Evolutionary conservation across 2,113 vertebrate species (phyloP), one percentile per base, ranked within the genome.

Genomic region (Lamprologus tigripictilis): DNA sequence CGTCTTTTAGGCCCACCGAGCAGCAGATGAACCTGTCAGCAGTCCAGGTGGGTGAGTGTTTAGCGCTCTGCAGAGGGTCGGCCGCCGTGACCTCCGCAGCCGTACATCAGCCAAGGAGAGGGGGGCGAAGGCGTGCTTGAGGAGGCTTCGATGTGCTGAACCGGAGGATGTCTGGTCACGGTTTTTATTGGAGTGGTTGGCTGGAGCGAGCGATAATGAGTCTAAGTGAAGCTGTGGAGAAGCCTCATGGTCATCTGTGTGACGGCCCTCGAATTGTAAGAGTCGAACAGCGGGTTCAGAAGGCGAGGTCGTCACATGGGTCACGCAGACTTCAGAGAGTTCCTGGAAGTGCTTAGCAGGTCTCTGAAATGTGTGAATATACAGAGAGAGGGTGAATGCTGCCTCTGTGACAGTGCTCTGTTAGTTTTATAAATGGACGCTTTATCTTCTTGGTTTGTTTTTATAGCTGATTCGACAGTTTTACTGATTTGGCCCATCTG

Each of bases 21-120:
- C 83, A 33, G 89, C 49, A 76, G 84, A 57, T 73, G 88, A 84
- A 80, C 7, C 58, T n/a, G 68, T 33, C 78, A 19, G 86, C 10
- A 53, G 51, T 7, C 11, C 19, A 54, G 45, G 86, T 51, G 9
- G 35, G 79, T 12, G 26, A 81, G 71, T 28, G 82, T 86, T 91
- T 54, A 93, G 81, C 63, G 5, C 58, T 79, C 84, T 47, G 71
- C 11, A 9, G 88, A 76, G 82, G 66, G 51, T 81, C 33, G 26
- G 66, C 82, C 55, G 11, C 55, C 73, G 9, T 2, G 28, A 71
- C 84, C 63, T 88, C 84, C 8, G 42, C 53, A 5, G 40, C 26
- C 14, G 23, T 45, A 26, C 28, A 31, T 89, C 91, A 82, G 68
- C 31, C 11, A 1, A 19, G 14, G 35, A 61, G 78, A 63, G 55